phyloP scores from a whole-genome alignment of 2,888 invertebrate genomes.

The Adineta ricciae region DNA sequence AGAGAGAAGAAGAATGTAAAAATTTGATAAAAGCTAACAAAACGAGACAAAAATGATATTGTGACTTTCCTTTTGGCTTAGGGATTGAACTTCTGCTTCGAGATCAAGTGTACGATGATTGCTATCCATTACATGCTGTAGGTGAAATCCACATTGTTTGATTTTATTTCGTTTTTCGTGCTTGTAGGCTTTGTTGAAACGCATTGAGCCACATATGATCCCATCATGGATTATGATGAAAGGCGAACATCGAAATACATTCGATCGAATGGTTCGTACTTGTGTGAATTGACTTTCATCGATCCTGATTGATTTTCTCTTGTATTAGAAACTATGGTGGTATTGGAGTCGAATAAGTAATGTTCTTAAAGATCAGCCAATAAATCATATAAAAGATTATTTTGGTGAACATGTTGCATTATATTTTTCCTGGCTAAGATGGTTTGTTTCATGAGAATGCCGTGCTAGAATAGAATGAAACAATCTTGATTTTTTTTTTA shows the following conservation, averaged over 20 bases:
- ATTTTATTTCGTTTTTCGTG: neutral
- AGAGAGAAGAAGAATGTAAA: neutral
- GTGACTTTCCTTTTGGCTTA: neutral
- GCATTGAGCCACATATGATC: slow-evolving; percentile 4
- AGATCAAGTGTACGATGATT: slow-evolving; percentile 13
- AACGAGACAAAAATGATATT: neutral
- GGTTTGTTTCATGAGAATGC: neutral
- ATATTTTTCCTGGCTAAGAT: neutral
- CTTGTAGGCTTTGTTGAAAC: neutral
- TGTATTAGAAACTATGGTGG: neutral
- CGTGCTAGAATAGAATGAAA: neutral
- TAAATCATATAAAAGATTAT: slow-evolving; percentile 7
- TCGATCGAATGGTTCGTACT: neutral
- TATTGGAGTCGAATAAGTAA: slow-evolving; percentile 10
- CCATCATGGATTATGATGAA: neutral
- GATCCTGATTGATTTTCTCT: neutral
- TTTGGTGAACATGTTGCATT: slow-evolving; percentile 23
- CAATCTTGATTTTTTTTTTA: neutral
- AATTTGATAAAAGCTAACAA: neutral
- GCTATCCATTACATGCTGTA: slow-evolving; percentile 15
- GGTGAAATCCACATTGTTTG: neutral
- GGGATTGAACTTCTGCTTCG: slow-evolving; percentile 10
- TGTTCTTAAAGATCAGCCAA: neutral
- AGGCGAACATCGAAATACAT: neutral
- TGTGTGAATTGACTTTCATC: neutral